Conservation (phyloP, 1,140 invertebrate genomes). For the Achatina immaculata region DNA sequence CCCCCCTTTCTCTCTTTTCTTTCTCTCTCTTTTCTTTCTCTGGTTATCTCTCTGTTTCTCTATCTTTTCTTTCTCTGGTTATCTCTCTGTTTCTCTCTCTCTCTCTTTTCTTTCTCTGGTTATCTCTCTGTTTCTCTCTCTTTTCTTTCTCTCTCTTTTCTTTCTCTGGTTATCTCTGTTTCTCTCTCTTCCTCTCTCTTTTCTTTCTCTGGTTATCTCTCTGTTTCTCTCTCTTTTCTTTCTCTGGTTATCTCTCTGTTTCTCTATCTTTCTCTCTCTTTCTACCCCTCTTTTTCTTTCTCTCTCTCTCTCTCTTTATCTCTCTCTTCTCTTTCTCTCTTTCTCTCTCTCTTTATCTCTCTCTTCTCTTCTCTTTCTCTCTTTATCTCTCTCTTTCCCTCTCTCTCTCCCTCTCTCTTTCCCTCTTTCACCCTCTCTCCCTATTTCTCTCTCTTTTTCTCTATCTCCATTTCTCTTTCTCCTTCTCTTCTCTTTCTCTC, state of each 20-base stretch:
- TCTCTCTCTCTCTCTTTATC: conserved; percentile 25
- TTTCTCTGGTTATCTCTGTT: neutral
- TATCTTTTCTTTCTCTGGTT: too few relatives aligned
- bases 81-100: neutral
- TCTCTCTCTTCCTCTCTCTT: neutral
- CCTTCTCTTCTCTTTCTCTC: neutral
- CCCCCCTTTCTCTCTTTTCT: conserved; percentile 10
- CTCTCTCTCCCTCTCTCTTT: conserved; percentile 20
- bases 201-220: neutral
- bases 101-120: neutral
- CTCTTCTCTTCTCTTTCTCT: conserved; percentile 6
- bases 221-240: neutral
- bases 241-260: neutral
- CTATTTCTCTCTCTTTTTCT: neutral
- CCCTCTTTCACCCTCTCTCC: neutral
- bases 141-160: neutral
- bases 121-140: conserved; percentile 20
- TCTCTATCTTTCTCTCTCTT: neutral
- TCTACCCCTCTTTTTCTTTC: neutral
- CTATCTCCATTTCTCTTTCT: neutral
- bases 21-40: neutral
- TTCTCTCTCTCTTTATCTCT: neutral
- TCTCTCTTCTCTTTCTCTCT: conserved; percentile 21
- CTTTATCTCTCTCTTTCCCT: conserved; percentile 31
- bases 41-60: too few relatives aligned